Evolutionary conservation across 2,888 invertebrate species (phyloP), one percentile per base, ranked within the genome.

Genomic region (Buathra laborator): DNA sequence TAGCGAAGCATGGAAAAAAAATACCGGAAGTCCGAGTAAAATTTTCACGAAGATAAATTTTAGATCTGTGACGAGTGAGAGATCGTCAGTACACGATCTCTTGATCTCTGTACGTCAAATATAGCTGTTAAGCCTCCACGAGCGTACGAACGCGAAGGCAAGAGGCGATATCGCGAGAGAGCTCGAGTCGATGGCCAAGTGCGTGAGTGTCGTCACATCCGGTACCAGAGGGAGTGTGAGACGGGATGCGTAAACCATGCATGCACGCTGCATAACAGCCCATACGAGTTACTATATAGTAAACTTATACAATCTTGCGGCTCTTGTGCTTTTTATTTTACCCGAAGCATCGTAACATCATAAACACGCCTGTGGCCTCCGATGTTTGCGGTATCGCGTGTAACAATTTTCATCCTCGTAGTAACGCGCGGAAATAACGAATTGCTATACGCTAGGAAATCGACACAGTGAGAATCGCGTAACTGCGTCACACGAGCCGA

Each of bases 131-230:
- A 71, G 64, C 53, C 44, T 19, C 48, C 5, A 48, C 71, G 79
- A 62, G 64, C 43, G 24, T 64, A 51, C 53, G 53, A 70, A 70
- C 59, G 70, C 59, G 37, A 72, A 70, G 53, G 56, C 43, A 64
- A 56, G 74, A 64, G 56, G 67, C 48, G 79, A 56, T 68, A 87
- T 87, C 89, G 76, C 66, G 75, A 46, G 67, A 89, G 90, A 89
- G 89, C 29, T 46, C 89, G 88, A 87, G 90, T 90, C 89, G 89
- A 79, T 75, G 90, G 90, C 90, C 90, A 90, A 90, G 90, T 90
- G 90, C 90, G 89, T 88, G 90, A 90, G 89, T 90, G 91, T 91
- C 91, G 90, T 91, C 91, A 91, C 90, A 90, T 91, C 91, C 91
- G 91, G 91, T 89, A 90, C 87, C 90, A 88, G 86, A 88, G 89